Conservation (phyloP, 2,113 vertebrate genomes). For the Menidia beryllina region DNA sequence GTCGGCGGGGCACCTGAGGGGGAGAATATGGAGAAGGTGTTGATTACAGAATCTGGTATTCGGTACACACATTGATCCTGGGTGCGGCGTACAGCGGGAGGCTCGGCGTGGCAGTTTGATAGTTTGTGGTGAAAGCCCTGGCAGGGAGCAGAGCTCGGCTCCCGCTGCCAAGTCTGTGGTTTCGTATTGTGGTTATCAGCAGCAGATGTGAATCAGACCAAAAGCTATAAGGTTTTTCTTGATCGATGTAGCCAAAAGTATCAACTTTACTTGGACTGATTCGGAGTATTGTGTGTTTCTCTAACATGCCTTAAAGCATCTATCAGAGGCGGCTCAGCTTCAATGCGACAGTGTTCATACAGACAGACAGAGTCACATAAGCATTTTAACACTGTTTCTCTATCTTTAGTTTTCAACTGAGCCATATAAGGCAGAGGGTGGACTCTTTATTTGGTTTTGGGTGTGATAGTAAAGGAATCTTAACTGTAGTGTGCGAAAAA, state of each 20-base stretch:
- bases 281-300: conserved; percentile 33
- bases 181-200: conserved; percentile 55
- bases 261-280: conserved; percentile 26
- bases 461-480: no score
- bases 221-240: conserved; percentile 29
- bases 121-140: conserved; percentile 61
- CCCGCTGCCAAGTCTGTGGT: conserved; percentile 61
- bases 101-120: conserved; percentile 56
- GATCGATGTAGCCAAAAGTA: conserved; percentile 42
- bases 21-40: conserved; percentile 65
- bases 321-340: conserved; percentile 1
- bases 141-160: conserved; percentile 39
- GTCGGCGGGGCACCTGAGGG: conserved; percentile 67
- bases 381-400: not conserved
- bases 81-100: conserved; percentile 38
- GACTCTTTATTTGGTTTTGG: not conserved
- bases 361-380: conserved; percentile 11
- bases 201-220: conserved; percentile 64
- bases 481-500: not conserved
- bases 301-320: conserved; percentile 25
- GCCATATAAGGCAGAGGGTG: not conserved
- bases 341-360: not conserved
- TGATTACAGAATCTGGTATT: conserved; percentile 74
- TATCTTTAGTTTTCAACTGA: conserved; percentile 19
- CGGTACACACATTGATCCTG: conserved; percentile 54